Percentiles rank a stretch among this genome's conserved stretches.
These are phyloP conservation scores for Peribatodes rhomboidaria DNA, from an alignment of 2,888 invertebrate species.

Conservation along the genomic window DNA sequence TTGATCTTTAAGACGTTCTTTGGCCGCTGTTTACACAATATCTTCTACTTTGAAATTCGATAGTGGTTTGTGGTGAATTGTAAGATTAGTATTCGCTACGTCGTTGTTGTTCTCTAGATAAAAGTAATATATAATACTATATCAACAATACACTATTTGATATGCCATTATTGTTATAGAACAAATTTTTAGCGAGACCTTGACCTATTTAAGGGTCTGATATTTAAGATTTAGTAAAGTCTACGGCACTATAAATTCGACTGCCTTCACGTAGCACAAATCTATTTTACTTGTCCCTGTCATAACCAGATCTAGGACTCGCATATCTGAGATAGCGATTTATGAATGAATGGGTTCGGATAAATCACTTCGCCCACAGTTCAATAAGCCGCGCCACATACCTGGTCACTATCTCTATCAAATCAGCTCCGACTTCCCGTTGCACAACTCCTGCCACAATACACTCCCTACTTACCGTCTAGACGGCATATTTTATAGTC, in stretches of 20 bases:
- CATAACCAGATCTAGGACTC: slow-evolving; percentile 32
- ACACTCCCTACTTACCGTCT: slow-evolving; percentile 28
- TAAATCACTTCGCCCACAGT: slow-evolving; percentile 39
- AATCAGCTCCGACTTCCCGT: slow-evolving; percentile 24
- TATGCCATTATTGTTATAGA: too few relatives aligned
- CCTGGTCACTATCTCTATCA: slow-evolving; percentile 16
- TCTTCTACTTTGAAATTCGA: slow-evolving; percentile 6
- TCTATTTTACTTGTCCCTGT: slow-evolving; percentile 35
- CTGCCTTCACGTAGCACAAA: slow-evolving; percentile 22
- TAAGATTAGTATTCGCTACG: not conserved
- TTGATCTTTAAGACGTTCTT: slow-evolving; percentile 26
- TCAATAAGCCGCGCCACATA: slow-evolving; percentile 24
- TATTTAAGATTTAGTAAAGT: not conserved
- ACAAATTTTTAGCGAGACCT: too few relatives aligned
- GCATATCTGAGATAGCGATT: slow-evolving; percentile 36
- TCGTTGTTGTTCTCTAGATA: not conserved
- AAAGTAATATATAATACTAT: not conserved
- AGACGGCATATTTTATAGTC: slow-evolving; percentile 46
- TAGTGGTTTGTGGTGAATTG: slow-evolving; percentile 17
- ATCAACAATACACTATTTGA: not conserved
- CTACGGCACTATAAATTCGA: not conserved
- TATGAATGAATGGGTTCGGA: slow-evolving; percentile 36
- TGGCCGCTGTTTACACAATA: slow-evolving; percentile 14
- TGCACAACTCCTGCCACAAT: slow-evolving; percentile 24
- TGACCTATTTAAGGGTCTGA: not conserved